phyloP scores from a whole-genome alignment of 2,888 invertebrate genomes.

The Desoria tigrina region DNA sequence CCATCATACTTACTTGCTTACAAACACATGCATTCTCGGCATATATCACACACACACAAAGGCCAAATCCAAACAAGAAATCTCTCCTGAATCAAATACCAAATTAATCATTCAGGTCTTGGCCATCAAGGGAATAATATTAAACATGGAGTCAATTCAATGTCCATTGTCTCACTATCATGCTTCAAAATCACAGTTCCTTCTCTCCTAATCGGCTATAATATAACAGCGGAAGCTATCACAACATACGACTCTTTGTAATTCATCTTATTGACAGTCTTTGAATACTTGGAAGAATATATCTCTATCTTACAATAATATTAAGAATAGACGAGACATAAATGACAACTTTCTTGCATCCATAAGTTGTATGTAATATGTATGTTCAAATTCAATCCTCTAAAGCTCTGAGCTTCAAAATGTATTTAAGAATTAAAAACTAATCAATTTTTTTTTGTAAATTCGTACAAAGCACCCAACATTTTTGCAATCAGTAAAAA shows the following conservation, averaged over 20 bases:
- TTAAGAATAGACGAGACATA: too few species aligned
- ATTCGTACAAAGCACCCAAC: too few species aligned
- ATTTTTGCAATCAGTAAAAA: too few species aligned
- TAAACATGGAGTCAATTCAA: conserved; percentile 11
- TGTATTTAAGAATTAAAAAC: too few species aligned
- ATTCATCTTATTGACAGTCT: conserved; percentile 9
- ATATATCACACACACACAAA: not conserved
- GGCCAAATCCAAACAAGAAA: not conserved
- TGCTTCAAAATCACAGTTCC: not conserved
- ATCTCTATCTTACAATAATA: not conserved
- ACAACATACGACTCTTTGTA: not conserved
- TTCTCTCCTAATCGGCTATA: conserved; percentile 4
- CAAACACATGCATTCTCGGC: too few species aligned
- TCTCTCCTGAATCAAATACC: not conserved
- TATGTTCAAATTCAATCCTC: too few species aligned
- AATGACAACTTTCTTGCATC: too few species aligned
- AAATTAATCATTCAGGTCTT: conserved; percentile 9
- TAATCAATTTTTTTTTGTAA: too few species aligned
- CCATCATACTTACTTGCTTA: not conserved
- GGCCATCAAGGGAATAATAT: not conserved
- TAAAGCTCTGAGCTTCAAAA: too few species aligned
- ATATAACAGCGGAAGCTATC: conserved; percentile 9
- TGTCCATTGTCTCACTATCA: conserved; percentile 11
- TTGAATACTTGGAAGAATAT: not conserved
- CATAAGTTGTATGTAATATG: too few species aligned